phyloP scores from a whole-genome alignment of 2,888 invertebrate genomes.

The Eumacrocentrus americanus region DNA sequence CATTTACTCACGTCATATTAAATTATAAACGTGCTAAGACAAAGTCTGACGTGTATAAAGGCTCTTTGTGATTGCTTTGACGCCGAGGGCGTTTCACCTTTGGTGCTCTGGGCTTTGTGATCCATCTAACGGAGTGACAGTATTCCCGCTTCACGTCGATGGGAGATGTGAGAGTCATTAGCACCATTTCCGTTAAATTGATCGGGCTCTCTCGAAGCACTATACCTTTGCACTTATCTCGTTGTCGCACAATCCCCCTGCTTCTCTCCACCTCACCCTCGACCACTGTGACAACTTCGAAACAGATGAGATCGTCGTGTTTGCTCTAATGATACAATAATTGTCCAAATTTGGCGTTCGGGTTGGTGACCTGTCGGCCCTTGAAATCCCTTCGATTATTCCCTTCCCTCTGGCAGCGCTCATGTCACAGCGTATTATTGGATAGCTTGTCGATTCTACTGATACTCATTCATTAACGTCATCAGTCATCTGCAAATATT shows the following conservation, averaged over 20 bases:
- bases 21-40: no score
- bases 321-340: conserved; percentile 20
- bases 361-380: neutral
- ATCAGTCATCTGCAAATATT: neutral
- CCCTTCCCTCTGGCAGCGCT: neutral
- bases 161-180: conserved; percentile 4
- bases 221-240: conserved; percentile 1
- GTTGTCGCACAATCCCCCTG: neutral
- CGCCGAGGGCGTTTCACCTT: neutral
- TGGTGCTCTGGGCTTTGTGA: neutral
- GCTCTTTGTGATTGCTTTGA: neutral
- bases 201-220: neutral
- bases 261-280: no score
- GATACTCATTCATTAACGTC: neutral
- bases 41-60: no score
- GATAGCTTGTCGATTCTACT: conserved; percentile 5
- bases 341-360: conserved; percentile 17
- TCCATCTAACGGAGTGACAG: neutral
- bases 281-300: neutral
- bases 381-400: conserved; percentile 1
- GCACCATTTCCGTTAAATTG: conserved; percentile 4
- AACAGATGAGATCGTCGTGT: neutral
- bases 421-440: neutral
- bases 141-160: neutral
- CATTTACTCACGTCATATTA: no score